Percentiles rank a stretch among this genome's conserved stretches.
Evolutionary conservation across 2,113 vertebrate species (phyloP).

Genomic region (Dascyllus trimaculatus): DNA sequence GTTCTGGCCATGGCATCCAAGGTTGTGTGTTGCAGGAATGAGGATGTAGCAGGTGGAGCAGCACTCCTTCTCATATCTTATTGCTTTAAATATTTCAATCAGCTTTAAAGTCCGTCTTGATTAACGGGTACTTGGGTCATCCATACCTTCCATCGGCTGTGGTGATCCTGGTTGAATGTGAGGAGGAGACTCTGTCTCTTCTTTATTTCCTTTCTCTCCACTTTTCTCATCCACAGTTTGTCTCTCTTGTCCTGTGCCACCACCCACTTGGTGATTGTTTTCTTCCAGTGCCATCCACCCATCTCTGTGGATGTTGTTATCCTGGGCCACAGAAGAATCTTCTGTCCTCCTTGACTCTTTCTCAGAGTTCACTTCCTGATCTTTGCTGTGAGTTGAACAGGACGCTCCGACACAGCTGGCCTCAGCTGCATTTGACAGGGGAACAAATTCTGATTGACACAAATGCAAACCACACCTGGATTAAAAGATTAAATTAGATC

Average conservation of each 20-base stretch:
- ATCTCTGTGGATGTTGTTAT: conserved; percentile 9
- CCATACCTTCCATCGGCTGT: conserved; percentile 56
- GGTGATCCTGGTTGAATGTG: conserved; percentile 22
- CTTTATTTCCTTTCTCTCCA: conserved; percentile 8
- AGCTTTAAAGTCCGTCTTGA: conserved; percentile 21
- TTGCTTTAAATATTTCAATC: conserved; percentile 4
- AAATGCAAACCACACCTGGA: conserved; percentile 18
- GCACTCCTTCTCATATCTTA: not conserved
- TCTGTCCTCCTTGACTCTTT: not conserved
- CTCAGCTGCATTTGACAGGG: conserved; percentile 47
- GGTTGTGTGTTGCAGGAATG: conserved; percentile 9
- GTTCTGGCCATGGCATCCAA: not conserved
- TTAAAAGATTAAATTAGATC: not conserved
- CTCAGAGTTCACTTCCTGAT: not conserved
- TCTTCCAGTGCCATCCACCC: not conserved
- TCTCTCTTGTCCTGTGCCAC: conserved; percentile 1
- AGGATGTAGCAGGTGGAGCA: not conserved
- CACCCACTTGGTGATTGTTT: not conserved
- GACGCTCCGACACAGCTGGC: conserved; percentile 32
- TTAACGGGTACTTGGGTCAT: conserved; percentile 18
- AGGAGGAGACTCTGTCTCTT: not conserved
- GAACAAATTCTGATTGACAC: conserved; percentile 39
- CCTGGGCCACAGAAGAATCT: not conserved
- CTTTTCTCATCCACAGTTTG: not conserved
- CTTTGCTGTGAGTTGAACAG: conserved; percentile 31